Evolutionary conservation across 2,113 vertebrate species (phyloP).

Genomic region (Oxyura jamaicensis): DNA sequence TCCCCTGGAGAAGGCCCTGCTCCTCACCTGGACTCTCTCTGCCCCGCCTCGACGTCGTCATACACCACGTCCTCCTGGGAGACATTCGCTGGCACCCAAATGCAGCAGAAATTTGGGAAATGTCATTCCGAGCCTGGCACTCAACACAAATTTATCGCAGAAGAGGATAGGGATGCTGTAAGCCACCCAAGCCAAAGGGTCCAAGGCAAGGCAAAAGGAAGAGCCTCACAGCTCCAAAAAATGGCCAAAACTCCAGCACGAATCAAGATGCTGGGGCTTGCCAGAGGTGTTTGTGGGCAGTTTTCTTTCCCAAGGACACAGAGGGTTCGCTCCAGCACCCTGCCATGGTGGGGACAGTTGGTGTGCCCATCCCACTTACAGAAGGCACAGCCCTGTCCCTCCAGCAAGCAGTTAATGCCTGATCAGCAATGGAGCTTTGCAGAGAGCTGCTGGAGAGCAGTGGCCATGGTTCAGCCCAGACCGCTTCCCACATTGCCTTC

Average conservation of each 20-base stretch:
- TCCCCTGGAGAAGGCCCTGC: not conserved
- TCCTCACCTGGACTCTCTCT: constrained; percentile 67
- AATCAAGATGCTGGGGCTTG: not conserved
- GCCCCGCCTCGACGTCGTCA: constrained; percentile 4
- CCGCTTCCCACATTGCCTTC: rapidly evolving
- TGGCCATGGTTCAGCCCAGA: not conserved
- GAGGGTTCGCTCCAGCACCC: not conserved
- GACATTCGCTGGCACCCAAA: constrained; percentile 42
- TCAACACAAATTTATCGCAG: not conserved
- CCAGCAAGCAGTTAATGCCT: not conserved
- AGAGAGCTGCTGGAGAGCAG: not conserved
- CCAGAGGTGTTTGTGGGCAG: not conserved
- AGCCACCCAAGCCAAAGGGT: rapidly evolving
- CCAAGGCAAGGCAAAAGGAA: not conserved
- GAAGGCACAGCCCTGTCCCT: not conserved
- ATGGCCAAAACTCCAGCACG: not conserved
- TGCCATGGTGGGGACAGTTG: not conserved
- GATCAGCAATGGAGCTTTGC: not conserved
- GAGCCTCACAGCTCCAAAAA: rapidly evolving
- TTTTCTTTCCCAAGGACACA: not conserved
- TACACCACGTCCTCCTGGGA: constrained; percentile 61
- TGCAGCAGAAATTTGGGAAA: not conserved
- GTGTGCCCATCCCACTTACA: not conserved
- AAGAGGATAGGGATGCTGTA: not conserved
- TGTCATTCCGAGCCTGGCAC: not conserved